phyloP scores from a whole-genome alignment of 2,888 invertebrate genomes.

The Clunio marinus region DNA sequence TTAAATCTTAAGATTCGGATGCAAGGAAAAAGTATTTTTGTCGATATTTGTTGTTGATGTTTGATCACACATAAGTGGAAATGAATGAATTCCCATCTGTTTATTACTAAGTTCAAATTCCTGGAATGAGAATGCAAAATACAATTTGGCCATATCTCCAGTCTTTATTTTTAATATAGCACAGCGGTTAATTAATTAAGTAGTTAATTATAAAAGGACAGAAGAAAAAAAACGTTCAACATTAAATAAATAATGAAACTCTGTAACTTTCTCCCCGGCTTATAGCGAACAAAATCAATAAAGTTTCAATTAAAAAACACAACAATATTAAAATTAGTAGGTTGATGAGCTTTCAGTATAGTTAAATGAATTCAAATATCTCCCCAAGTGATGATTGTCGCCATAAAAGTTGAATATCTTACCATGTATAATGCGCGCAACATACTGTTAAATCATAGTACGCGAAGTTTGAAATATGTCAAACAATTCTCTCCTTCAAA shows the following conservation, averaged over 20 bases:
- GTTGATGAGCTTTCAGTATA: too few relatives aligned
- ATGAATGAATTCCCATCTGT: background rate
- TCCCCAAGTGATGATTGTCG: too few relatives aligned
- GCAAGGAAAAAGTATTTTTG: constrained; percentile 35
- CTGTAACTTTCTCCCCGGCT: constrained; percentile 26
- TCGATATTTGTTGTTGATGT: constrained; percentile 38
- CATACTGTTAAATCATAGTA: too few relatives aligned
- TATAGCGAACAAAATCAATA: constrained; percentile 35
- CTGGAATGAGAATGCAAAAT: background rate
- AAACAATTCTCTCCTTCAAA: too few relatives aligned
- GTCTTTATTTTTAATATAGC: constrained; percentile 16
- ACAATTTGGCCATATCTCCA: constrained; percentile 7
- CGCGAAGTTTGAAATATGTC: too few relatives aligned
- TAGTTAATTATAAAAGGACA: constrained; percentile 25
- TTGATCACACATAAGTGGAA: constrained; percentile 1
- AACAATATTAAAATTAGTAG: too few relatives aligned
- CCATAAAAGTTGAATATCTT: too few relatives aligned
- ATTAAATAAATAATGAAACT: constrained; percentile 9
- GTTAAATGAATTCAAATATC: too few relatives aligned
- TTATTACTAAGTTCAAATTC: constrained; percentile 1
- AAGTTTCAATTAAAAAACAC: constrained; percentile 37
- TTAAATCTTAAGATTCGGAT: constrained; percentile 15
- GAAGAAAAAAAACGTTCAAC: background rate
- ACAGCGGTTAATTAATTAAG: constrained; percentile 31
- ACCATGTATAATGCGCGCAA: too few relatives aligned